phyloP scores from a whole-genome alignment of 2,113 vertebrate species.

The Cyanoderma ruficeps region DNA sequence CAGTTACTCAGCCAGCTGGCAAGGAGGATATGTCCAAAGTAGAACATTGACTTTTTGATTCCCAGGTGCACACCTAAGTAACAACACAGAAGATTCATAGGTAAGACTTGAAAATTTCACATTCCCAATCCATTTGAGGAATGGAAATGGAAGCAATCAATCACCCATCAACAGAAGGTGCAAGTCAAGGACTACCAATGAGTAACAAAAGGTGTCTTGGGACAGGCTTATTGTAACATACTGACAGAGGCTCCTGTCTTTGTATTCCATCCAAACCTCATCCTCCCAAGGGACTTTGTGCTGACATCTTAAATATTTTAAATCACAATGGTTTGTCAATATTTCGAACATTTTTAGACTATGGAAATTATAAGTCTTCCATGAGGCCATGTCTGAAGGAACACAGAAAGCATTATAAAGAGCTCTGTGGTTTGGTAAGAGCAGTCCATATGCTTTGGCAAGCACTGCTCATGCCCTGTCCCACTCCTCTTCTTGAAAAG shows the following conservation, averaged over 20 bases:
- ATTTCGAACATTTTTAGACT: neutral
- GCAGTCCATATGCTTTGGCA: neutral
- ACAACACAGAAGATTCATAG: neutral
- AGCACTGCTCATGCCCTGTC: neutral
- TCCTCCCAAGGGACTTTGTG: neutral
- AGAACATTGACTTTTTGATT: neutral
- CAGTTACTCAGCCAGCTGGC: constrained; percentile 51
- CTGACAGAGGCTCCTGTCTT: neutral
- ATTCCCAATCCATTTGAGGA: neutral
- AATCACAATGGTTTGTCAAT: neutral
- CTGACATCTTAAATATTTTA: neutral
- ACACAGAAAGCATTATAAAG: neutral
- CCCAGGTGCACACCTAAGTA: neutral
- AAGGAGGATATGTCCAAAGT: neutral
- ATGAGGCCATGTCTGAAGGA: neutral
- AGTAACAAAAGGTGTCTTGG: neutral
- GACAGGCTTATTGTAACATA: neutral
- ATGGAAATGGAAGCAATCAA: neutral
- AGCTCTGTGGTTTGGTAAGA: neutral
- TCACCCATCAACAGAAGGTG: neutral
- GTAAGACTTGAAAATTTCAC: neutral
- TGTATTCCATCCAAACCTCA: neutral
- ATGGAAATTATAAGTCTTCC: neutral
- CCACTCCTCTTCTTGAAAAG: neutral
- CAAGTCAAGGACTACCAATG: neutral